Base-by-base conservation (phyloP, 2,888 invertebrate genomes). In the Aporophyla nigra region DNA sequence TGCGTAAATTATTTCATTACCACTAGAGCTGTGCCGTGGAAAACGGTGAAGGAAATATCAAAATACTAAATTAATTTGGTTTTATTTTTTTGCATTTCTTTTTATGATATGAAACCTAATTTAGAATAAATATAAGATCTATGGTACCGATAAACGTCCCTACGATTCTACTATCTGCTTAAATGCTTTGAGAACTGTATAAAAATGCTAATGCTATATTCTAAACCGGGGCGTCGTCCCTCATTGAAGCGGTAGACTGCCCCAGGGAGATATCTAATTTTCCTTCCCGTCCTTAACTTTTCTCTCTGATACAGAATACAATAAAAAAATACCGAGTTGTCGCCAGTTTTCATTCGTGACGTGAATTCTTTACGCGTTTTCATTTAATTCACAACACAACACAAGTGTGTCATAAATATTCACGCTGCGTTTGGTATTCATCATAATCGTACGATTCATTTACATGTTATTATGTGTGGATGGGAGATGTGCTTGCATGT, bases 391-490 rank as follows among this genome's bases (percentile, higher is more conserved):
- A 87, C 91, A 89, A 90, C 89, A 90, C 89, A 89, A 87, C 90
- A 91, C 88, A 80, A 87, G 63, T 87, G 85, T 85, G 90, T 86
- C 91, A 94, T 95, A 94, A 93, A 94, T 94, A 94, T 94, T 94
- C 94, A 93, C 92, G 87, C 89, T 89, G 91, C 89, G 92, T 89
- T 92, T 90, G 91, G 92, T 92, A 93, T 93, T 93, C 94, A 93
- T 94, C 93, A 93, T 93, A 94, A 93, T 93, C 91, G 89, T 92
- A 92, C 91, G 92, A 92, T 94, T 94, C 94, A 95, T 95, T 95
- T 95, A 92, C 94, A 95, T 95, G 92, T 91, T 93, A 94, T 94
- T 94, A 92, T 90, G 86, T 90, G 90, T 87, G 84, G 59, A 82
- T 78, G 86, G 86, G 88, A 88, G 90, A 90, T 91, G 89, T 91